phyloP scores from a whole-genome alignment of 2,797 vertebrate genomes.

The Parotocinclus haroldoi region DNA sequence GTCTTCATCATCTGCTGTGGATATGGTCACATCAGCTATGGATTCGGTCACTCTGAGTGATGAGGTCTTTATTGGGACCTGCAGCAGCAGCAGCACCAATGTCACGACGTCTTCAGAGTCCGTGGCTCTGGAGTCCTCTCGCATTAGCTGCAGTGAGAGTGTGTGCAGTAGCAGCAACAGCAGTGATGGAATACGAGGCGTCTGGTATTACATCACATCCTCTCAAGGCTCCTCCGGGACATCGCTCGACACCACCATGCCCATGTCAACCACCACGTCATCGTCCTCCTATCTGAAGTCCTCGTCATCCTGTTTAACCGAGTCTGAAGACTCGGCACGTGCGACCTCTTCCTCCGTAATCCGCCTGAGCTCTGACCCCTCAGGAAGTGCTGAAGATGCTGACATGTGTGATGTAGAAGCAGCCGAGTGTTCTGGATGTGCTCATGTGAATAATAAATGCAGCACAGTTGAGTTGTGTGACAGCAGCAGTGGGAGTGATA shows the following conservation, averaged over 20 bases:
- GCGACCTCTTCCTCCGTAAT: conserved; percentile 27
- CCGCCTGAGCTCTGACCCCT: conserved; percentile 36
- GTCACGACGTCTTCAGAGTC: conserved; percentile 1
- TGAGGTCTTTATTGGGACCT: conserved; percentile 42
- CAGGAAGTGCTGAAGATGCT: conserved; percentile 25
- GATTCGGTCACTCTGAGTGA: conserved; percentile 42
- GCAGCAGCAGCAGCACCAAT: conserved; percentile 1
- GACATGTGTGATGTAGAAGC: conserved; percentile 9
- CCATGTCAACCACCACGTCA: conserved; percentile 24
- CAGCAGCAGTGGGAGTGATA: conserved; percentile 19
- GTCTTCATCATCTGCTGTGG: conserved; percentile 33
- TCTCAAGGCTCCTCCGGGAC: conserved; percentile 37
- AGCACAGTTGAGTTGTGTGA: conserved; percentile 17
- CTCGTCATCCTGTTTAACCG: conserved; percentile 4
- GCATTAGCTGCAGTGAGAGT: conserved; percentile 11
- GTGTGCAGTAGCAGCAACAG: conserved; percentile 23
- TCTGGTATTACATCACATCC: conserved; percentile 53
- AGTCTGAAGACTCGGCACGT: conserved; percentile 8
- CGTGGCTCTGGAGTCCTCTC: background rate
- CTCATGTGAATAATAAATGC: too few relatives aligned
- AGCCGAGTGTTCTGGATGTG: background rate
- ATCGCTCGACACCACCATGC: conserved; percentile 39
- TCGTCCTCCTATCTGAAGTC: conserved; percentile 11
- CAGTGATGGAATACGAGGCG: conserved; percentile 51
- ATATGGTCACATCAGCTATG: conserved; percentile 31